Percentiles rank a stretch among this genome's conserved stretches.
Conservation (phyloP, 2,888 invertebrate genomes). For the Dione juno region DNA sequence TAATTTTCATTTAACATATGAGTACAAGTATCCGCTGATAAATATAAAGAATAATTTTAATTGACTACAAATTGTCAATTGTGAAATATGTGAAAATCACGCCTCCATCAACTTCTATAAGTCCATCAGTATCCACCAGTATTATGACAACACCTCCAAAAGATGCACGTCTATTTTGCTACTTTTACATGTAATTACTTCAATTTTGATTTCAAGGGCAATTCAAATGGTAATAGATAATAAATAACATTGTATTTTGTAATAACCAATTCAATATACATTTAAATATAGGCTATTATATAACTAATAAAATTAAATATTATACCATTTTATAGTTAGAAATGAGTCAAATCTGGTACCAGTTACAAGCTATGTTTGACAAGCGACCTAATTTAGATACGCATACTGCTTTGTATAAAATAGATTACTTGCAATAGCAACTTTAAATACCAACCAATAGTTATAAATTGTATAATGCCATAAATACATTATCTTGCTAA, state of each 20-base stretch:
- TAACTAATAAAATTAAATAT: not conserved
- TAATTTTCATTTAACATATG: too few species aligned
- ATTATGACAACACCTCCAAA: not conserved
- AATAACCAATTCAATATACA: conserved; percentile 4
- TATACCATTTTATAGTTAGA: not conserved
- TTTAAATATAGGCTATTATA: not conserved
- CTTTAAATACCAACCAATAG: too few species aligned
- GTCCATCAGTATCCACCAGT: too few species aligned
- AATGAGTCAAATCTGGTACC: not conserved
- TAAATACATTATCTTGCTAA: too few species aligned
- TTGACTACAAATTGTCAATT: too few species aligned
- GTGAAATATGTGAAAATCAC: too few species aligned
- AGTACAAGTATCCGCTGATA: too few species aligned
- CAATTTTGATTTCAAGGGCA: conserved; percentile 15
- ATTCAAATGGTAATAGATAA: not conserved
- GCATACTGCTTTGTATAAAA: not conserved
- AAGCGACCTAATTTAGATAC: conserved; percentile 2
- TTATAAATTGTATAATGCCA: too few species aligned
- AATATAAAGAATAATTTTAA: too few species aligned
- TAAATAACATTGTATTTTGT: conserved; percentile 7
- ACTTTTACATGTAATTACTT: not conserved
- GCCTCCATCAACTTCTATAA: too few species aligned
- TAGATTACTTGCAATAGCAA: not conserved
- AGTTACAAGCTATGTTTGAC: not conserved
- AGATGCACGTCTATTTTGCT: not conserved